Evolutionary conservation across 2,888 invertebrate genomes (phyloP).

Genomic region (Sarcophaga subvicina): DNA sequence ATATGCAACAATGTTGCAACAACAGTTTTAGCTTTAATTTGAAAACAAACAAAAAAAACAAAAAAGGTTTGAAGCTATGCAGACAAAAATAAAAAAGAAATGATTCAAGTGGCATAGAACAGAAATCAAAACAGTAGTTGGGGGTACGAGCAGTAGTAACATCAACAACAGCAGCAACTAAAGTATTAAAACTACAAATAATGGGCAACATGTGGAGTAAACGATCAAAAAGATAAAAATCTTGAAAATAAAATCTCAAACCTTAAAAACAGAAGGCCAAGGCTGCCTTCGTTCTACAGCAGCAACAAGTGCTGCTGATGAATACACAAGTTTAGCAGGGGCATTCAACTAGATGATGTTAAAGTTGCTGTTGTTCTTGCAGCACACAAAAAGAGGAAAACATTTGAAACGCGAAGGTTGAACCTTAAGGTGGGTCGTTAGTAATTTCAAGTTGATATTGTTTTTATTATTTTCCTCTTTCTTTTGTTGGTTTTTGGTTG

Average conservation of each 20-base stretch:
- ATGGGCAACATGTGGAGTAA: conserved; percentile 77
- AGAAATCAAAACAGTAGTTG: conserved; percentile 50
- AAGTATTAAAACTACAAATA: conserved; percentile 59
- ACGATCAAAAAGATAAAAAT: conserved; percentile 79
- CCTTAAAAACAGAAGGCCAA: conserved; percentile 57
- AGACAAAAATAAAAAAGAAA: not conserved
- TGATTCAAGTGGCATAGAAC: too few species aligned
- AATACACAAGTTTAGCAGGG: not conserved
- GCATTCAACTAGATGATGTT: not conserved
- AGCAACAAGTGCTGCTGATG: not conserved
- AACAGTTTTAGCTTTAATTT: not conserved
- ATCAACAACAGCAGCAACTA: conserved; percentile 10
- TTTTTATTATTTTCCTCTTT: too few species aligned
- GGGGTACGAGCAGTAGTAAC: not conserved
- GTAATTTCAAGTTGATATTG: conserved; percentile 63
- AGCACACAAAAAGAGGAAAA: conserved; percentile 21
- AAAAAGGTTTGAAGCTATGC: not conserved
- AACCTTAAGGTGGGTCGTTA: conserved; percentile 76
- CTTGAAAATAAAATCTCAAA: conserved; percentile 66
- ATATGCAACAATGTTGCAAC: conserved; percentile 56
- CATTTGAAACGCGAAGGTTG: conserved; percentile 72
- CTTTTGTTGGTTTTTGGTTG: not conserved
- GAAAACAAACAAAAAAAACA: not conserved
- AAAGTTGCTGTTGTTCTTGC: conserved; percentile 16
- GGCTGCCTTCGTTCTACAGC: conserved; percentile 24